These are phyloP conservation scores for Holacanthella duospinosa DNA, from an alignment of 2,888 invertebrate species.

Conservation along the genomic window DNA sequence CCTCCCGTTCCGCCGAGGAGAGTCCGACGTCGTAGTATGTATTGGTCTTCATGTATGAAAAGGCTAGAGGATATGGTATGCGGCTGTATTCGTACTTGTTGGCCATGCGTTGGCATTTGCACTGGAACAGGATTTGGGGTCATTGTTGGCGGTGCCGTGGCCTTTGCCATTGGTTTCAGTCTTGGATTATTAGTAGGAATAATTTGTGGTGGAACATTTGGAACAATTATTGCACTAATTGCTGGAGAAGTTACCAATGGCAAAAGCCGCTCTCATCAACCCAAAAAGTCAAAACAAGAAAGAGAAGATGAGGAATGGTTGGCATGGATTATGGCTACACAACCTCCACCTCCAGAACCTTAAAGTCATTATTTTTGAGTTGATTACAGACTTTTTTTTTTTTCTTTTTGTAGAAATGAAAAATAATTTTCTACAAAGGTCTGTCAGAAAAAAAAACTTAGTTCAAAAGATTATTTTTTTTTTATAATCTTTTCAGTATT, in stretches of 20 bases:
- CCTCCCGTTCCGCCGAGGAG: conserved; percentile 3
- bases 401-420: too few relatives aligned
- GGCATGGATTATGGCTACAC: conserved; percentile 37
- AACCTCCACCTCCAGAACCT: conserved; percentile 19
- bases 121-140: conserved; percentile 27
- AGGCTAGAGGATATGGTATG: conserved; percentile 33
- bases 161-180: conserved; percentile 37
- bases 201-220: conserved; percentile 36
- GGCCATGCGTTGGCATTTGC: conserved; percentile 37
- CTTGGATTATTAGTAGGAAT: conserved; percentile 34
- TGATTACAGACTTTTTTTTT: neutral
- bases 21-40: conserved; percentile 10
- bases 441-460: too few relatives aligned
- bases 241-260: conserved; percentile 37
- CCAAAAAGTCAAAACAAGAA: conserved; percentile 38
- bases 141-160: conserved; percentile 35
- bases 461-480: neutral
- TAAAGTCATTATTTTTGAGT: neutral
- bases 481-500: neutral
- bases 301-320: conserved; percentile 38
- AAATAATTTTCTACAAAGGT: too few relatives aligned
- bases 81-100: conserved; percentile 36
- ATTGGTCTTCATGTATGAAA: conserved; percentile 26
- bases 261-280: conserved; percentile 31
- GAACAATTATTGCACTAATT: conserved; percentile 36